Evolutionary conservation across 2,888 invertebrate species (phyloP), one percentile per base, ranked within the genome.

Genomic region (Rhaphigaster nebulosa): DNA sequence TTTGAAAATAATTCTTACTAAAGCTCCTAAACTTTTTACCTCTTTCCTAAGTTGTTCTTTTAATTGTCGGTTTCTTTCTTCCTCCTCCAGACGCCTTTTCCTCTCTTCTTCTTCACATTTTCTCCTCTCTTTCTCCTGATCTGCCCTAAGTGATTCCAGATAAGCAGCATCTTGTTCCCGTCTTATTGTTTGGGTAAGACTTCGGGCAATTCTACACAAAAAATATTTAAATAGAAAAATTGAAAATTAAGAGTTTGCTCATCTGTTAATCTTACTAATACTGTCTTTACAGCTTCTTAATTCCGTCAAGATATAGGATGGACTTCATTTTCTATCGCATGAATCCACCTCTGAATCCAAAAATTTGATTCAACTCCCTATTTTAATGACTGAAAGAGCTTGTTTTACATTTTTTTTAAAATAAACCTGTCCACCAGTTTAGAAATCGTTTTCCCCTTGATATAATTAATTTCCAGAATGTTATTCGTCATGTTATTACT

Each of bases 131-230:
- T 99, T 99, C 94, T 98, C 98, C 94, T 98, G 98, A 94, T 99
- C 99, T 0, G 98, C 98, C 76, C 96, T 95, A 76, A 99, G 94
- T 10, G 98, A 98, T 94, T 97, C 97, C 93, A 97, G 95, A 93
- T 98, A 99, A 0, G 99, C 99, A 93, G 97, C 97, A 94, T 99
- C 99, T 93, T 99, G 99, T 92, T 98, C 96, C 90, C 96, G 96
- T 56, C 99, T 95, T 89, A 99, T 94, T 0, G 97, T 97, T 92
- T 98, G 97, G 91, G 97, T 98, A 92, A 98, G 95, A 93, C 96
- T 97, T 38, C 97, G 95, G 93, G 98, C 97, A 93, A 97, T 95
- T 92, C 97, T 95, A 91, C 15, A 76, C 0, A 34, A 76, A 76
- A 92, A 92, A 80, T 12, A 87, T 76, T 13, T 15, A 23, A 54